Evolutionary conservation across 2,797 vertebrate species (phyloP), one percentile per base, ranked within the genome.

Genomic region (Cryptoprocta ferox): DNA sequence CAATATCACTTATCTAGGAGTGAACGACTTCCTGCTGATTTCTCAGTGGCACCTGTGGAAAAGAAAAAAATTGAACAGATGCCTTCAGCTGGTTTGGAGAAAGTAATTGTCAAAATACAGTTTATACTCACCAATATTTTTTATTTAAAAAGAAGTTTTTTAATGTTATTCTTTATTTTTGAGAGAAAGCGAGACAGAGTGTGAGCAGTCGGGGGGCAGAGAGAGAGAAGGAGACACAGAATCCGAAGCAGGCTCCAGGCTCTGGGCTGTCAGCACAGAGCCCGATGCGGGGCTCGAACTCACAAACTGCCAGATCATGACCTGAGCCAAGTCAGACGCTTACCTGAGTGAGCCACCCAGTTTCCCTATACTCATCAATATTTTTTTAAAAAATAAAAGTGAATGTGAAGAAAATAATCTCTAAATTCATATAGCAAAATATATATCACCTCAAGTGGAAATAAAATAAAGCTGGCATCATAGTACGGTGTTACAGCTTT

Each of bases 321-420:
- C 50, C 50, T 16, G 50, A 53, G 15, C 50, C 1, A 53, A 53
- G 50, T 53, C 16, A 53, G 50, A 53, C 4, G 50, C 50, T 50
- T 50, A 16, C 16, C 48, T 14, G 13, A 48, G 11, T 13, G 48
- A 48, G 48, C 48, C 12, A 50, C 50, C 50, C 50, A 16, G 16
- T 16, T 5, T 13, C 50, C 50, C 50, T 63, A 70, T 50, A 48
- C 15, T 81, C 35, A 91, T 53, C 13, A 70, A 76, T 42, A 73
- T 73, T 78, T 91, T 91, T 80, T 96, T 63, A 75, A 95, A 84
- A 11, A 95, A 91, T 82, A 66, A 92, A 86, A 35, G 7, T 76
- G 1, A 94, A 95, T 71, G 42, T 63, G 37, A 92, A 79, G 32
- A 71, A 35, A 82, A 26, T 9, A 65, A 2, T 28, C 3, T 76